phyloP scores from a whole-genome alignment of 1,140 invertebrate genomes.

The Diachasma alloeum region DNA sequence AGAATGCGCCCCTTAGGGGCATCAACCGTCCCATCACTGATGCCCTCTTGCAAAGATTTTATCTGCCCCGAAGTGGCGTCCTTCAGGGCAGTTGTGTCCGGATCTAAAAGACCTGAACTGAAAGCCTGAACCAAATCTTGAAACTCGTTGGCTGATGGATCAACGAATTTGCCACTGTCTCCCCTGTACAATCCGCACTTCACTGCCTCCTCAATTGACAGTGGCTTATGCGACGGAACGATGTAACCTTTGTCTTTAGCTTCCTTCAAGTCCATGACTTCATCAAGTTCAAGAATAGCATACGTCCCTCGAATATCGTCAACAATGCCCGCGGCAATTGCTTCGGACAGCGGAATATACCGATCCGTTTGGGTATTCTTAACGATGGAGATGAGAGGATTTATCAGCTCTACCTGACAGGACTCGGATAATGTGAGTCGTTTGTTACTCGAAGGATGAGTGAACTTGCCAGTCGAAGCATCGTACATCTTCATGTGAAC shows the following conservation, averaged over 20 bases:
- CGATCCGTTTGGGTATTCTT: constrained; percentile 76
- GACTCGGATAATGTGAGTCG: constrained; percentile 82
- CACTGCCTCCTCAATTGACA: constrained; percentile 82
- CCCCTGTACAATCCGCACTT: constrained; percentile 78
- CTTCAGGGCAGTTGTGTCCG: constrained; percentile 78
- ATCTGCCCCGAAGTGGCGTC: constrained; percentile 78
- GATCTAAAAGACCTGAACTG: constrained; percentile 77
- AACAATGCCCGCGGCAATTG: constrained; percentile 77
- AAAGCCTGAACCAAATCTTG: constrained; percentile 78
- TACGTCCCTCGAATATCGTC: constrained; percentile 78
- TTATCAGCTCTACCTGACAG: constrained; percentile 81
- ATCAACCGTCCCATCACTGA: constrained; percentile 84
- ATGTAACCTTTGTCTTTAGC: constrained; percentile 78
- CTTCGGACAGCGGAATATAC: constrained; percentile 79
- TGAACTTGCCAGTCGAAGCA: constrained; percentile 74
- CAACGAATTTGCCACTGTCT: constrained; percentile 81
- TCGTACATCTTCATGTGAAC: constrained; percentile 85
- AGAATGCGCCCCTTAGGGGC: constrained; percentile 77
- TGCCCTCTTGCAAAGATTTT: constrained; percentile 76
- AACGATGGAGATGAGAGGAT: constrained; percentile 80
- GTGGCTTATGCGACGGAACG: constrained; percentile 74
- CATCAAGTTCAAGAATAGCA: constrained; percentile 69
- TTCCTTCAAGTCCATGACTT: constrained; percentile 73
- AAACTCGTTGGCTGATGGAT: constrained; percentile 76
- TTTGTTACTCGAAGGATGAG: constrained; percentile 83